Evolutionary conservation across 1,140 invertebrate genomes (phyloP), one percentile per base, ranked within the genome.

Genomic region (Epicauta chinensis): DNA sequence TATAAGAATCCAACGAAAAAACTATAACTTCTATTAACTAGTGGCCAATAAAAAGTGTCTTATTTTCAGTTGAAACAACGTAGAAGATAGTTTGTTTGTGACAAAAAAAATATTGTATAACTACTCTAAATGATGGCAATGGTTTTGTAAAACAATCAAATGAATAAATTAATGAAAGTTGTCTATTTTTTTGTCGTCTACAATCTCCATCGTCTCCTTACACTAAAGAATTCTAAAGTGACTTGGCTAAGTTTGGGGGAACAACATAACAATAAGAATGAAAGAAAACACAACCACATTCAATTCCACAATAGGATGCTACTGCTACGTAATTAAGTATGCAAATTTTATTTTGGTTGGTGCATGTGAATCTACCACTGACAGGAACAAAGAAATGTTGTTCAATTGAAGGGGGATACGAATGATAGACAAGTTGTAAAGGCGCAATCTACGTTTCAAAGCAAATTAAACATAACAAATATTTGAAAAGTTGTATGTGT

Each of bases 321-420:
- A 23, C 23, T 41, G 48, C 48, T 53, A 47, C 55, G 51, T 58
- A 58, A 58, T 58, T 58, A 58, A 58, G 51, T 58, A 58, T 58
- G 55, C 55, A 58, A 58, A 58, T 58, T 58, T 58, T 58, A 58
- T 58, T 58, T 58, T 46, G 51, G 55, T 46, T 45, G 53, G 41
- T 53, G 55, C 55, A 58, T 58, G 55, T 58, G 55, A 58, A 58
- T 58, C 47, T 50, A 23, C 23, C 7, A 23, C 23, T 23, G 23
- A 23, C 23, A 49, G 29, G 55, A 58, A 58, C 55, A 58, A 58
- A 58, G 55, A 53, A 58, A 42, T 23, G 45, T 58, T 23, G 45
- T 58, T 53, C 51, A 54, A 58, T 54, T 53, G 51, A 44, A 2
- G 46, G 51, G 47, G 39, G 46, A n/a, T n/a, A n/a, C n/a, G 23